Evolutionary conservation across 1,140 invertebrate genomes (phyloP).

Genomic region (Anthonomus grandis): DNA sequence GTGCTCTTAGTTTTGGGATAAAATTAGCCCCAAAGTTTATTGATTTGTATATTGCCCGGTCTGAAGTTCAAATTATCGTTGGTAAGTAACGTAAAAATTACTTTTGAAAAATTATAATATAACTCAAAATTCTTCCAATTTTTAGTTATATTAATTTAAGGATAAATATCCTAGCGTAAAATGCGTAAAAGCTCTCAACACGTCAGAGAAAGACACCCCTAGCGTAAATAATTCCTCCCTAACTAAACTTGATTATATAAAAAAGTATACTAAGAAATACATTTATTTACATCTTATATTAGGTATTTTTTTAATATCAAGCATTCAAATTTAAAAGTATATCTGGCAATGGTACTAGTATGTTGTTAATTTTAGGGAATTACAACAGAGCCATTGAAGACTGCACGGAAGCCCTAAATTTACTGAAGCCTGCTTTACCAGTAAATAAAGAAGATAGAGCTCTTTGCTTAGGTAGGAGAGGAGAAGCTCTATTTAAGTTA

Average conservation of each 20-base stretch:
- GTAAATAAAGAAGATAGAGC: constrained; percentile 67
- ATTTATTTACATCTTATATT: no score
- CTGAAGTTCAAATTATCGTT: constrained; percentile 70
- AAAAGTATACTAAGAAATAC: no score
- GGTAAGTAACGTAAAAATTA: constrained; percentile 53
- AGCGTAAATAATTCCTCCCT: no score
- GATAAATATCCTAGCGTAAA: no score
- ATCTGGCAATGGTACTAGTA: no score
- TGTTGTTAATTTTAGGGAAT: constrained; percentile 31
- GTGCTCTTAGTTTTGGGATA: constrained; percentile 76
- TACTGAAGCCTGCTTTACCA: constrained; percentile 67
- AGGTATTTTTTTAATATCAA: no score
- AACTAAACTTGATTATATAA: no score
- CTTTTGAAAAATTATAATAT: background rate
- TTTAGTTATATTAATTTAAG: no score
- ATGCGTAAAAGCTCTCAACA: no score
- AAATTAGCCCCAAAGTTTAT: constrained; percentile 70
- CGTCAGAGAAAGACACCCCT: no score
- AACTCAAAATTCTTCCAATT: background rate
- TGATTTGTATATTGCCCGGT: constrained; percentile 71
- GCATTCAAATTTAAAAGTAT: no score
- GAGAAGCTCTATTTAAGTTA: constrained; percentile 67
- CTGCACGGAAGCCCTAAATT: constrained; percentile 63
- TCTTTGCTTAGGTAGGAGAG: constrained; percentile 67
- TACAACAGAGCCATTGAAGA: constrained; percentile 46